Conservation (phyloP, 2,113 vertebrate genomes). For the Phoenicopterus ruber region DNA sequence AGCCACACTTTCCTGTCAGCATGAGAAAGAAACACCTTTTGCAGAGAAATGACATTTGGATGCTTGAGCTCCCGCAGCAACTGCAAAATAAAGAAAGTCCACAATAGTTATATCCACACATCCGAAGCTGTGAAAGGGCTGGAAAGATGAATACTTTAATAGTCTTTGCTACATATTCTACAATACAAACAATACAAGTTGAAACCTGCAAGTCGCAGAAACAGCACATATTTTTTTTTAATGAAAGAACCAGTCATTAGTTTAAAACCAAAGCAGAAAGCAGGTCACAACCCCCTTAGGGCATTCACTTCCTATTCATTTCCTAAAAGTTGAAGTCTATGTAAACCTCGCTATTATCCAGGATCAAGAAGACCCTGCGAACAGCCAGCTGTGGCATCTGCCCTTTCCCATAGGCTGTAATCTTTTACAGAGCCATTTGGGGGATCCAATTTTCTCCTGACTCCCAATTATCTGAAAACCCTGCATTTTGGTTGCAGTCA, state of each 20-base stretch:
- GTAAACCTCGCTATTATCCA: background rate
- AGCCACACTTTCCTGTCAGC: conserved; percentile 99
- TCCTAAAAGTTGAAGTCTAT: background rate
- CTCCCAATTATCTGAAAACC: background rate
- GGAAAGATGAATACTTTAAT: background rate
- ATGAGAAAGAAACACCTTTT: conserved; percentile 98
- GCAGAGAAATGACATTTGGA: conserved; percentile 98
- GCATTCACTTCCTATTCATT: background rate
- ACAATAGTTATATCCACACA: background rate
- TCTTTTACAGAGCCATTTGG: background rate
- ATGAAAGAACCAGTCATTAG: background rate
- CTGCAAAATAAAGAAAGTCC: conserved; percentile 77
- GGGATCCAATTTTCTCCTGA: background rate
- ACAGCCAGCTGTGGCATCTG: background rate
- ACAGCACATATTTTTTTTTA: background rate
- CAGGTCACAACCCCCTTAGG: background rate
- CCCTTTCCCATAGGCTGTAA: background rate
- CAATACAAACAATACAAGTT: background rate
- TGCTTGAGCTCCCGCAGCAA: conserved; percentile 97
- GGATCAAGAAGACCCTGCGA: background rate
- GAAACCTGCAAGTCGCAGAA: background rate
- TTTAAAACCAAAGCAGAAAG: conserved; percentile 10
- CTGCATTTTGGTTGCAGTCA: background rate
- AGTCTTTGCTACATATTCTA: background rate
- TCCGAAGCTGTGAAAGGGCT: background rate